phyloP scores from a whole-genome alignment of 2,888 invertebrate genomes.

The Erpobdella octoculata region DNA sequence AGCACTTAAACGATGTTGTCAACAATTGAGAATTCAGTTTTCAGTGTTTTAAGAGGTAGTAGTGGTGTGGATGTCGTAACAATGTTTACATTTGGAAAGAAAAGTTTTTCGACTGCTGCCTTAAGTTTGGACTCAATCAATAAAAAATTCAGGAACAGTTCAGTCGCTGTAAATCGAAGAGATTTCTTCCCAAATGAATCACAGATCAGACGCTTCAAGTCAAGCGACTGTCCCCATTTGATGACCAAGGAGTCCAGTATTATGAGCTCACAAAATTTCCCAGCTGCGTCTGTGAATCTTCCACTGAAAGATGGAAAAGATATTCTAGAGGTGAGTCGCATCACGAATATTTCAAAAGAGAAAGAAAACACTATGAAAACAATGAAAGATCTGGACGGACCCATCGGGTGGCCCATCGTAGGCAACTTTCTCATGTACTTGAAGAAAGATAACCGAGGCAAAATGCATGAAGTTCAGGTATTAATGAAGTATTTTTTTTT shows the following conservation, averaged over 20 bases:
- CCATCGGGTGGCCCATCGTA: conserved; percentile 44
- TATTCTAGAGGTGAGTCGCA: background rate
- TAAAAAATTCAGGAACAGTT: too few species aligned
- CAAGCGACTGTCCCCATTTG: conserved; percentile 8
- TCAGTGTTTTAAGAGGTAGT: too few species aligned
- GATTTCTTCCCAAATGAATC: background rate
- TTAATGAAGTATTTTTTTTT: conserved; percentile 22
- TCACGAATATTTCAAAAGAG: too few species aligned
- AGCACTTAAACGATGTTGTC: too few species aligned
- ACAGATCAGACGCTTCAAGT: background rate
- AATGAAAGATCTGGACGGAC: conserved; percentile 46
- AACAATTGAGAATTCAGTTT: background rate
- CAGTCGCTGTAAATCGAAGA: background rate
- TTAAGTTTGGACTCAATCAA: too few species aligned
- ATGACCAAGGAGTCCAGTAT: background rate
- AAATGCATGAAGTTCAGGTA: conserved; percentile 48
- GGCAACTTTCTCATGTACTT: conserved; percentile 48
- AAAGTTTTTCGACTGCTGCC: too few species aligned
- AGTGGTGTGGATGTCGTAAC: too few species aligned
- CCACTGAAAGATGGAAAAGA: background rate
- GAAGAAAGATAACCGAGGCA: conserved; percentile 45
- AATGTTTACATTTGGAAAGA: too few species aligned
- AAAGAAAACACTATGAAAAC: conserved; percentile 30
- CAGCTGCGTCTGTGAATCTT: background rate
- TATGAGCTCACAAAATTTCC: background rate